Evolutionary conservation across 2,797 vertebrate genomes (phyloP), one percentile per base, ranked within the genome.

Genomic region (Eidolon dupreanum): DNA sequence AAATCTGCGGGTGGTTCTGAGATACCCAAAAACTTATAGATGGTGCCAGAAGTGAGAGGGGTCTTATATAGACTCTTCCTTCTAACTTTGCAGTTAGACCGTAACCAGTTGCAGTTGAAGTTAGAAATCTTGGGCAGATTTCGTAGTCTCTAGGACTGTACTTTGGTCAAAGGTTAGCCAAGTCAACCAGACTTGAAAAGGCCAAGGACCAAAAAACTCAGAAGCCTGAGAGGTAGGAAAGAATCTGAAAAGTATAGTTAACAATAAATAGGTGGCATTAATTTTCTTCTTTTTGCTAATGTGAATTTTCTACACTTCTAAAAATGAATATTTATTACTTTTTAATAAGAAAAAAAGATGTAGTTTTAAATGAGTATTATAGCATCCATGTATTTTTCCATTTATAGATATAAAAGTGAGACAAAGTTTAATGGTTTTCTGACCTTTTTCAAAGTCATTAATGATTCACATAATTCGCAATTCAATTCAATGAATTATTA

Each of bases 381-480:
- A 65, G 28, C 5, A 95, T 33, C n/a, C 24, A 77, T 17, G 5
- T 75, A 84, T 46, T 94, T 94, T 78, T 65, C 33, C 59, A 84
- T 71, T 43, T 84, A 78, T 68, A 71, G 63, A 78, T 57, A 3
- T 83, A 66, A 82, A 96, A 81, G 43, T 78, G 70, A 97, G 71
- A 88, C 26, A 95, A 88, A 79, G 24, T 81, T 78, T 59, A 93
- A 74, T 71, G n/a, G 63, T 77, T 88, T 96, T 90, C 70, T 95
- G 57, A 96, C 59, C 86, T 87, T 95, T 77, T 13, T 59, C 66
- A 93, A 96, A 95, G 55, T 94, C 59, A 91, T 49, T 93, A 88
- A 88, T 81, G 71, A 95, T 49, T 87, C 86, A 97, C n/a, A 75
- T 88, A 96, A 92, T 66, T 96, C 63, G 94, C 73, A 61, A 49